Percentiles rank a stretch among this genome's conserved stretches.
These are phyloP conservation scores for Uropsilus gracilis DNA, from an alignment of 2,113 vertebrate genomes.

Conservation along the genomic window DNA sequence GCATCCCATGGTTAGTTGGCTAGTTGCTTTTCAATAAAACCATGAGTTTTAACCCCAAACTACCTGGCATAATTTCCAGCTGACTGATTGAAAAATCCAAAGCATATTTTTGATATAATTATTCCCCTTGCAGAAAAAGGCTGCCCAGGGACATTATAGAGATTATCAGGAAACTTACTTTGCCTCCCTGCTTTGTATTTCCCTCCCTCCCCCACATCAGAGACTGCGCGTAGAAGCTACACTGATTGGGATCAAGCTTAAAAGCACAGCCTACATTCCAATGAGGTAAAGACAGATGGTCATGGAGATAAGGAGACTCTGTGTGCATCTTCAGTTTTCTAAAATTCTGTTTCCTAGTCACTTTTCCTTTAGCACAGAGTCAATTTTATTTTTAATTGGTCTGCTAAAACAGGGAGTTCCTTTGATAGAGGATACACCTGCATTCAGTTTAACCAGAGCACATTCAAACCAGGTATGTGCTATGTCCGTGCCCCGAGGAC, in stretches of 20 bases:
- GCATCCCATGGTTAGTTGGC: neutral
- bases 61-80: neutral
- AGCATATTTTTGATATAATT: neutral
- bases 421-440: neutral
- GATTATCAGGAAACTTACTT: neutral
- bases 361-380: neutral
- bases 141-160: neutral
- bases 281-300: neutral
- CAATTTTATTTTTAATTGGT: constrained; percentile 28
- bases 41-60: neutral
- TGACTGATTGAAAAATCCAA: neutral
- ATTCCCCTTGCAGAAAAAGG: neutral
- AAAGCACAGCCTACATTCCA: neutral
- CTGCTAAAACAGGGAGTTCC: neutral
- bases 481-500: neutral
- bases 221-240: neutral
- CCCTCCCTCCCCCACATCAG: neutral
- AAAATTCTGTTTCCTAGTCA: neutral
- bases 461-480: neutral
- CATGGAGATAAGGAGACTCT: neutral
- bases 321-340: neutral
- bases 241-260: neutral
- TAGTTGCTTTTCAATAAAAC: neutral
- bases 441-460: neutral
- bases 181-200: neutral